phyloP scores from a whole-genome alignment of 2,888 invertebrate genomes.

The Agonopterix subpropinquella region DNA sequence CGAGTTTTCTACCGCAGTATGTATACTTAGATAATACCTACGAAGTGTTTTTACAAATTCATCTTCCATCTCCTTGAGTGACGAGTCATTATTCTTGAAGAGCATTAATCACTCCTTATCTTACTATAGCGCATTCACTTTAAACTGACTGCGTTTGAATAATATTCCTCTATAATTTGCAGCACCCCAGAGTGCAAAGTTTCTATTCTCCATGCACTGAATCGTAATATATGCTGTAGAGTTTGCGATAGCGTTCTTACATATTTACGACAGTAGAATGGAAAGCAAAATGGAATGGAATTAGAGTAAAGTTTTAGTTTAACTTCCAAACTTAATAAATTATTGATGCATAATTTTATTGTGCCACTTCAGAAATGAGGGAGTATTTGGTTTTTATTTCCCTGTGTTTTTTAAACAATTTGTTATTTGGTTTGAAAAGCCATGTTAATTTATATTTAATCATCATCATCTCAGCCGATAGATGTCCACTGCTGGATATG shows the following conservation, averaged over 20 bases:
- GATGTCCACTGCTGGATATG: no score
- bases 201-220: constrained; percentile 2
- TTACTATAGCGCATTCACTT: constrained; percentile 8
- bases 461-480: no score
- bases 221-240: constrained; percentile 4
- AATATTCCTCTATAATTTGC: constrained; percentile 13
- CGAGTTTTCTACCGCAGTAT: no score
- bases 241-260: constrained; percentile 5
- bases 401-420: no score
- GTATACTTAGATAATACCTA: neutral
- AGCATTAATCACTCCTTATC: constrained; percentile 14
- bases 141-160: constrained; percentile 8
- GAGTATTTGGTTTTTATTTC: no score
- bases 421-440: no score
- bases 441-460: no score
- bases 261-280: constrained; percentile 4
- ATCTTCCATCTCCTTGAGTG: neutral
- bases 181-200: constrained; percentile 15
- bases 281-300: constrained; percentile 1
- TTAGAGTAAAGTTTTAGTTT: neutral
- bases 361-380: no score
- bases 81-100: constrained; percentile 12
- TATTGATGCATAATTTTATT: no score
- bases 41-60: neutral
- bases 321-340: no score